Conservation (phyloP, 2,113 vertebrate genomes). For the Pomatostomus ruficeps region DNA sequence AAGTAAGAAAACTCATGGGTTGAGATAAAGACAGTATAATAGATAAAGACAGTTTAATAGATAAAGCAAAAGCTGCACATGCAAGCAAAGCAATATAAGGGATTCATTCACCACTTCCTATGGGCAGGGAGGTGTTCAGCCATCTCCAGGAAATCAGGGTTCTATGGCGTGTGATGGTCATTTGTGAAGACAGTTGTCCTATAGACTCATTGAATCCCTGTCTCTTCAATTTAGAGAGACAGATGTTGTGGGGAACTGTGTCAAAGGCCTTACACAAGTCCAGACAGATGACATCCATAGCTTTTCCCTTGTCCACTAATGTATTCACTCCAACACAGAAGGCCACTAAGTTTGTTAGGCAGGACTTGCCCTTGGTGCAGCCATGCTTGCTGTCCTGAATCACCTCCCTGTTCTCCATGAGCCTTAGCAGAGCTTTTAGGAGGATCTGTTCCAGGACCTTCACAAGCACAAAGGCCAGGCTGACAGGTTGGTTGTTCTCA, state of each 20-base stretch:
- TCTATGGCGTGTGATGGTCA: not conserved
- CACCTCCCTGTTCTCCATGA: not conserved
- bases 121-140: not conserved
- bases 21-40: not conserved
- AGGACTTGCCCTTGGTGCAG: not conserved
- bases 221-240: not conserved
- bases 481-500: not conserved
- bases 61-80: not conserved
- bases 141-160: not conserved
- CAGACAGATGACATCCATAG: too few species aligned
- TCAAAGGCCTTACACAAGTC: not conserved
- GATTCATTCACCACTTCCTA: not conserved
- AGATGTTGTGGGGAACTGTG: fast-evolving
- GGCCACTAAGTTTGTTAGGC: not conserved
- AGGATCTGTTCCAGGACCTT: not conserved
- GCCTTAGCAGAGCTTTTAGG: not conserved
- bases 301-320: not conserved
- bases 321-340: not conserved
- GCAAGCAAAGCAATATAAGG: not conserved
- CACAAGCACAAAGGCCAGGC: not conserved
- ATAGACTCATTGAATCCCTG: not conserved
- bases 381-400: not conserved
- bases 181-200: not conserved
- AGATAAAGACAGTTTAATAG: not conserved
- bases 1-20: not conserved